Evolutionary conservation across 2,797 vertebrate species (phyloP).

Genomic region (Esox masquinongy): DNA sequence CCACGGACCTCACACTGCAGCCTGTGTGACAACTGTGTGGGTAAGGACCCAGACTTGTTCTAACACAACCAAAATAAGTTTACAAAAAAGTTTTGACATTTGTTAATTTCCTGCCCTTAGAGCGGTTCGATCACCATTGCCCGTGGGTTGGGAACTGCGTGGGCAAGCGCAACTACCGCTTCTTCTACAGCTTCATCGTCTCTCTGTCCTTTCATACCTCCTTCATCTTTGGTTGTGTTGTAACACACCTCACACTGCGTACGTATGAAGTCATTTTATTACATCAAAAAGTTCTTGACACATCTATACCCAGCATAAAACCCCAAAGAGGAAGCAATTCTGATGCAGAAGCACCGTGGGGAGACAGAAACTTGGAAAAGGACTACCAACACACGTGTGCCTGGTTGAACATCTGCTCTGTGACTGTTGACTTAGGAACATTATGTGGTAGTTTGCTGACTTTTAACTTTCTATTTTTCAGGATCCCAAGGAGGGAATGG

Average conservation of each 20-base stretch:
- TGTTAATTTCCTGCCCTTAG: constrained; percentile 59
- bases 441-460: not conserved
- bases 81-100: not conserved
- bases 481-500: constrained; percentile 82
- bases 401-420: not conserved
- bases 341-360: too few species aligned
- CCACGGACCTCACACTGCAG: constrained; percentile 96
- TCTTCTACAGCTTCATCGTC: constrained; percentile 96
- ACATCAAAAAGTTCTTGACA: too few species aligned
- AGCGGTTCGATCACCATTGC: constrained; percentile 96
- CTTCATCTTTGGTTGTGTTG: constrained; percentile 95
- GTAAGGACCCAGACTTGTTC: constrained; percentile 70
- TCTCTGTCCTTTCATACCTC: constrained; percentile 94
- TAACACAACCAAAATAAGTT: too few species aligned
- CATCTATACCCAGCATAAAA: too few species aligned
- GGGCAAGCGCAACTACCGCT: constrained; percentile 94
- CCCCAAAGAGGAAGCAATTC: too few species aligned
- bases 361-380: too few species aligned
- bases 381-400: too few species aligned
- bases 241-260: constrained; percentile 93
- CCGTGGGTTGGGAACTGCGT: constrained; percentile 98
- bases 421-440: not conserved
- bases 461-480: constrained; percentile 56
- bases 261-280: constrained; percentile 60
- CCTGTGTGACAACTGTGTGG: constrained; percentile 96